Percentiles rank a stretch among this genome's conserved stretches.
These are phyloP conservation scores for Gallinago jamesoni DNA, from an alignment of 2,113 vertebrate genomes.

Conservation along the genomic window DNA sequence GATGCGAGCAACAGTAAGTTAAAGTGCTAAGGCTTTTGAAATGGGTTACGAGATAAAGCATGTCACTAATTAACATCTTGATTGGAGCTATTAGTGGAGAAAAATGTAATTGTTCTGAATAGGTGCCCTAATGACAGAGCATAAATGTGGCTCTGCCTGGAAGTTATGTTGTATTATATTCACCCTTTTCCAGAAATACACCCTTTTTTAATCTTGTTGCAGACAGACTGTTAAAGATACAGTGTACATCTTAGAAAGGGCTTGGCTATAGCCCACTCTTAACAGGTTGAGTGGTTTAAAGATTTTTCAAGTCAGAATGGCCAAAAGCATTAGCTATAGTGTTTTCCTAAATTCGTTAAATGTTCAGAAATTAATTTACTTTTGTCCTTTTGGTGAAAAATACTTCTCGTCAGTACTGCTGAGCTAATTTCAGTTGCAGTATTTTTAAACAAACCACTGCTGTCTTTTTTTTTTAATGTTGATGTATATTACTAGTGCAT, in stretches of 20 bases:
- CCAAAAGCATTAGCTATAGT: not conserved
- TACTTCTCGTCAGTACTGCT: not conserved
- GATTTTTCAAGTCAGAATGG: not conserved
- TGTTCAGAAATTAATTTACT: not conserved
- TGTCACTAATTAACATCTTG: slow-evolving; percentile 46
- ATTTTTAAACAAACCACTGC: slow-evolving; percentile 20
- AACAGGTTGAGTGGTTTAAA: not conserved
- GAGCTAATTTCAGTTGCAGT: slow-evolving; percentile 23
- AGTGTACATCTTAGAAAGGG: not conserved
- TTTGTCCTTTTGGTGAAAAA: not conserved
- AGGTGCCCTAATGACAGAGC: not conserved
- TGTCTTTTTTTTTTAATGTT: not conserved
- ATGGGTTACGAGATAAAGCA: slow-evolving; percentile 33
- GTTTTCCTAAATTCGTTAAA: slow-evolving; percentile 11
- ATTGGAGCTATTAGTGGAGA: slow-evolving; percentile 29
- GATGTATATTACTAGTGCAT: not conserved
- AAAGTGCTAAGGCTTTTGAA: slow-evolving; percentile 63
- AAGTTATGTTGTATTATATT: slow-evolving; percentile 11
- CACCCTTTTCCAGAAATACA: slow-evolving; percentile 32
- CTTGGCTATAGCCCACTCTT: not conserved
- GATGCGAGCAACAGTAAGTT: slow-evolving; percentile 92
- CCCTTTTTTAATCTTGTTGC: slow-evolving; percentile 2
- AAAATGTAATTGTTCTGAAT: slow-evolving; percentile 38
- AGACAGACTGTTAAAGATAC: slow-evolving; percentile 45
- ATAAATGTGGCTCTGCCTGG: slow-evolving; percentile 31